Conservation (phyloP, 2,113 vertebrate species). For the Eublepharis macularius region DNA sequence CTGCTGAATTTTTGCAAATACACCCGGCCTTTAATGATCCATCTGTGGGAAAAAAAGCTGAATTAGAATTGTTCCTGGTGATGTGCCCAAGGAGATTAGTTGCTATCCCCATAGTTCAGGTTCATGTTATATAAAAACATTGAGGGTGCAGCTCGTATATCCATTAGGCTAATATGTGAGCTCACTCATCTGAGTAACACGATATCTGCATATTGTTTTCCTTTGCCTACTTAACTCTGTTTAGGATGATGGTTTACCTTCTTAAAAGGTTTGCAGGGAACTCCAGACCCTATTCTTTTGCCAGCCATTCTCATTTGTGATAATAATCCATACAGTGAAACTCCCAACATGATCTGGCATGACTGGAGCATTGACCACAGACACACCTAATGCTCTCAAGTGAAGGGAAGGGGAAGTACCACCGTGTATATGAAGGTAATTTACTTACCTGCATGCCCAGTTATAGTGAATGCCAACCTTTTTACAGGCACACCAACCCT, state of each 20-base stretch:
- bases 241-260: constrained; percentile 44
- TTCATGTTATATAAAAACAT: constrained; percentile 67
- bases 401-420: background rate
- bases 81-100: constrained; percentile 65
- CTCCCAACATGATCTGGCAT: background rate
- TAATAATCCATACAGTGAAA: background rate
- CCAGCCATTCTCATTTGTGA: background rate
- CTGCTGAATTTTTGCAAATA: constrained; percentile 39
- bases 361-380: background rate
- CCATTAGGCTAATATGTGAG: constrained; percentile 54
- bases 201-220: constrained; percentile 69
- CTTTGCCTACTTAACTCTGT: constrained; percentile 46
- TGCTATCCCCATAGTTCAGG: constrained; percentile 44
- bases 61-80: constrained; percentile 55
- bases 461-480: background rate
- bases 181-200: constrained; percentile 61
- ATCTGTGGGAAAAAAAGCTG: constrained; percentile 69
- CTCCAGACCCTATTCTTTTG: constrained; percentile 27
- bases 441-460: background rate
- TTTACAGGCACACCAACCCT: no score
- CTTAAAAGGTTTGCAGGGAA: constrained; percentile 51
- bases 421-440: no score
- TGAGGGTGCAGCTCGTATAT: constrained; percentile 53
- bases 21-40: constrained; percentile 37
- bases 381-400: background rate